Percentiles rank a stretch among this genome's conserved stretches.
Conservation (phyloP, 2,888 invertebrate species). For the Stegana nigrithorax region DNA sequence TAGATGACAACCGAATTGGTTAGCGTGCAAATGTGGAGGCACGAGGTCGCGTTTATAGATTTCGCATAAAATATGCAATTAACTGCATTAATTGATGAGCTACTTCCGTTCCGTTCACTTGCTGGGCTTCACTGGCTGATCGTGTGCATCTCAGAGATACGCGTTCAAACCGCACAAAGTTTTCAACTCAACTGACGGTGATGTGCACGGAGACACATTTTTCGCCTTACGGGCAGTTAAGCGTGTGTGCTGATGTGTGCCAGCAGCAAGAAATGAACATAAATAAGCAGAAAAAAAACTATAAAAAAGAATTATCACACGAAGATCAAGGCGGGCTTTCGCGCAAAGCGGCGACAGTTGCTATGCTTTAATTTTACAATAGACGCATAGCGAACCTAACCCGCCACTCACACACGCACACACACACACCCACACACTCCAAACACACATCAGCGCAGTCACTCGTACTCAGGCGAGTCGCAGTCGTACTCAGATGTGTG, state of each 20-base stretch:
- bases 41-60: no score
- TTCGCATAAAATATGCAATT: no score
- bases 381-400: no score
- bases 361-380: background rate
- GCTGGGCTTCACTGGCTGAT: no score
- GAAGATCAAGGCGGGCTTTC: background rate
- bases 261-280: background rate
- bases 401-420: conserved; percentile 1
- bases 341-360: background rate
- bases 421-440: conserved; percentile 13
- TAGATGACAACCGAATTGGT: no score
- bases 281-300: no score
- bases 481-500: conserved; percentile 42
- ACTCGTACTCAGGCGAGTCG: conserved; percentile 2
- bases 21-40: no score
- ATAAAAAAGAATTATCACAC: no score
- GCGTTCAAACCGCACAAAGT: conserved; percentile 44
- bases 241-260: conserved; percentile 31
- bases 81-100: no score
- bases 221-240: conserved; percentile 23
- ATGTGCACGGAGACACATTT: conserved; percentile 31
- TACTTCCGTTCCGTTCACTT: no score
- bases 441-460: conserved; percentile 15
- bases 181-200: conserved; percentile 47
- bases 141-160: no score